Conservation (phyloP, 2,797 vertebrate species). For the Sandelia bainsii region DNA sequence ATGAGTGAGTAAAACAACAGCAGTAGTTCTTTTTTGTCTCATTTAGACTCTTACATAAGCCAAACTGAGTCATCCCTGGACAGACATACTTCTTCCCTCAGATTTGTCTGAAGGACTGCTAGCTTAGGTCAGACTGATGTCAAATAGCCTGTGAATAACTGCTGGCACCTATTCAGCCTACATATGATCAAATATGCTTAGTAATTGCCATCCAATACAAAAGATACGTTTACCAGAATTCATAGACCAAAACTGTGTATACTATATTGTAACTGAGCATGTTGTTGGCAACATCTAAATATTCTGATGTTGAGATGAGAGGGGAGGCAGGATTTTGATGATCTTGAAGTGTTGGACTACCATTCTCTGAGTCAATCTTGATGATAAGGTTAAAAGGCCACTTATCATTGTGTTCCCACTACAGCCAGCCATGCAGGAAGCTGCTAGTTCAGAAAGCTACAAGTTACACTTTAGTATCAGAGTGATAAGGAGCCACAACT, state of each 20-base stretch:
- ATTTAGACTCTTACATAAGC: constrained; percentile 61
- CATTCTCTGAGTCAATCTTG: background rate
- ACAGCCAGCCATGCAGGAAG: background rate
- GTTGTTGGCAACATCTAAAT: background rate
- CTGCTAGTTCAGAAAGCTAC: background rate
- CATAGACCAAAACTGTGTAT: background rate
- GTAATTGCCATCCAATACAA: constrained; percentile 7
- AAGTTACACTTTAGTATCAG: background rate
- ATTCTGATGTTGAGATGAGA: background rate
- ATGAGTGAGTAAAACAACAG: constrained; percentile 35
- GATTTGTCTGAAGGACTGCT: constrained; percentile 32
- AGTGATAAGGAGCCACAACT: background rate
- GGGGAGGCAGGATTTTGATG: background rate
- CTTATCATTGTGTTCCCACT: constrained; percentile 1
- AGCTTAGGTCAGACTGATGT: constrained; percentile 43
- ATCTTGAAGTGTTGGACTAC: too few species aligned
- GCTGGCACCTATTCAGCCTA: constrained; percentile 26
- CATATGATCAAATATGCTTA: constrained; percentile 4
- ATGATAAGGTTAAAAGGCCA: background rate
- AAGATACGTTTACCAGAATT: background rate
- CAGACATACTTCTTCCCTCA: constrained; percentile 43
- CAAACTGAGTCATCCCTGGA: constrained; percentile 57
- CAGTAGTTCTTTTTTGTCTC: constrained; percentile 27
- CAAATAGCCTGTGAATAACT: constrained; percentile 44
- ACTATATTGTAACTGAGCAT: constrained; percentile 1